Evolutionary conservation across 2,888 invertebrate genomes (phyloP), one percentile per base, ranked within the genome.

Genomic region (Julus scanicus): DNA sequence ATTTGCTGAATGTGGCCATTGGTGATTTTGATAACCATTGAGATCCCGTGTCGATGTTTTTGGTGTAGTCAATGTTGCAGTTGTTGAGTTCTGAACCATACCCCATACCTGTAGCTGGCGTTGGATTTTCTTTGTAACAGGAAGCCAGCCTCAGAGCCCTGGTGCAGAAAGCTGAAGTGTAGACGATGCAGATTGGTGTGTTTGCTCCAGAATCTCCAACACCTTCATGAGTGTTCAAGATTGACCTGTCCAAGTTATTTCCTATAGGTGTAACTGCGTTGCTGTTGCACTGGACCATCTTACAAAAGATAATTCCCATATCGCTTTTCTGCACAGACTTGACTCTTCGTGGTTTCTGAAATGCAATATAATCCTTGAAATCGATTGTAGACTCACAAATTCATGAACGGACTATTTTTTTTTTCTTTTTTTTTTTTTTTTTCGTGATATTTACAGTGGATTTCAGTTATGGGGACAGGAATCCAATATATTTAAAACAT

Each of bases 281-380:
- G 29, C 44, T 85, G 29, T 44, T 15, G 44, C 85, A 85, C 6
- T 49, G 85, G 44, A 29, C 49, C 85, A 44, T 85, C 85, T 49
- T 44, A 20, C 85, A 85, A 29, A 49, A 85, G 44, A 85, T 85
- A 20, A 85, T 49, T 20, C 85, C 85, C 85, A 85, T 85, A 37
- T 37, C 29, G n/a, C 63, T n/a, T n/a, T 3, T 20, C n/a, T n/a
- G 63, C 63, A 63, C 3, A 5, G n/a, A 63, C n/a, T 20, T 63
- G 80, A 29, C 71, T 5, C 29, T 29, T 80, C 11, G 11, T 0
- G 29, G 11, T 9, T 37, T 80, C 80, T 80, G 80, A 11, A 80
- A 29, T 37, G 15, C 1, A 80, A 80, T 29, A 57, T 17, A 17
- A 1, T 57, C 17, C 57, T 5, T 57, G 37, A 37, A 80, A 80